Percentiles rank a stretch among this genome's conserved stretches.
Conservation (phyloP, 2,113 vertebrate species). For the Nycticryphes semicollaris region DNA sequence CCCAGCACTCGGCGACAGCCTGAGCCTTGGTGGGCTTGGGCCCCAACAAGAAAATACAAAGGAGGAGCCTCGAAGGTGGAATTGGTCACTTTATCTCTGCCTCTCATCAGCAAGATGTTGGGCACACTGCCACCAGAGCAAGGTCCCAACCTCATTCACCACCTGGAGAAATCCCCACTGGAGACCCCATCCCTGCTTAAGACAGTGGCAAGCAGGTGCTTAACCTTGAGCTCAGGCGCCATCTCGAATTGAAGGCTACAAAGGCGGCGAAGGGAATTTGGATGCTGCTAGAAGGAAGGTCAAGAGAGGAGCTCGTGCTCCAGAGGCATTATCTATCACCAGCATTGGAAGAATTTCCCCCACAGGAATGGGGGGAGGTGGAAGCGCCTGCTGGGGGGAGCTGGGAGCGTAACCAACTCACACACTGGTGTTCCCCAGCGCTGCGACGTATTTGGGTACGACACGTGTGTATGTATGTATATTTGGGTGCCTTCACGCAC, state of each 20-base stretch:
- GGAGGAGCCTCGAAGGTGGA: neutral
- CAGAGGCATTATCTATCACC: rapidly evolving
- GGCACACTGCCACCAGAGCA: neutral
- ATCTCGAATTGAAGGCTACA: neutral
- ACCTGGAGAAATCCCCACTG: neutral
- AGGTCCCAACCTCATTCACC: neutral
- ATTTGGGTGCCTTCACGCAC: neutral
- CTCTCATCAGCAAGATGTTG: neutral
- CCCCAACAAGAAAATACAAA: rapidly evolving
- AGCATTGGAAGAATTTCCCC: neutral
- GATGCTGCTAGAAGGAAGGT: neutral
- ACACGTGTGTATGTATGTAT: constrained; percentile 5
- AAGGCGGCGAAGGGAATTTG: neutral
- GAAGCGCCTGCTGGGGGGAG: neutral
- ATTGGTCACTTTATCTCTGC: neutral
- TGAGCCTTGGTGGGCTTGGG: neutral
- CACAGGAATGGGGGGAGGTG: neutral
- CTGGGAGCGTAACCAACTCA: neutral
- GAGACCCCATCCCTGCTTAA: neutral
- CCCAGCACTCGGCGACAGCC: rapidly evolving
- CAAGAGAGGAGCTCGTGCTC: neutral
- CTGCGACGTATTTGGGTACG: neutral
- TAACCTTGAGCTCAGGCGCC: neutral
- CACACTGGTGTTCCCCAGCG: neutral
- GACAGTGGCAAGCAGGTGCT: neutral